Evolutionary conservation across 2,113 vertebrate species (phyloP).

Genomic region (Corythornis cristatus): DNA sequence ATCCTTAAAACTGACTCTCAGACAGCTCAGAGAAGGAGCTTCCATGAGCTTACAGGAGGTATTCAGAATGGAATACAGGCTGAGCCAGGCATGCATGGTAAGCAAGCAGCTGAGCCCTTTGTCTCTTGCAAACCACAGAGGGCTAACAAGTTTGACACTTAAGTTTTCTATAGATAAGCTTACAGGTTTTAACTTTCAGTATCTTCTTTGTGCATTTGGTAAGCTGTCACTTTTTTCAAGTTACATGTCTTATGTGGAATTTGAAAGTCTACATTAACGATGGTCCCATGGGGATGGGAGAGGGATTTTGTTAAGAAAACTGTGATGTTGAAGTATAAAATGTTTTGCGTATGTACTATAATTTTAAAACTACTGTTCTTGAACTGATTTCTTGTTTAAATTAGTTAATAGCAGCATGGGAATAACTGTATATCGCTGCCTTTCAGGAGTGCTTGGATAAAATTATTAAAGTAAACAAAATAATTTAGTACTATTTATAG

Average conservation of each 20-base stretch:
- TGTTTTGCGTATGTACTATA: not conserved
- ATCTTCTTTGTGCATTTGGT: not conserved
- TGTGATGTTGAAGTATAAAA: not conserved
- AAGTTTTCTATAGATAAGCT: not conserved
- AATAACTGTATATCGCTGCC: not conserved
- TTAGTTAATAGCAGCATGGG: not conserved
- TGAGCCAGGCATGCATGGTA: slow-evolving; percentile 93
- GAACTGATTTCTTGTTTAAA: not conserved
- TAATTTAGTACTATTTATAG: not conserved
- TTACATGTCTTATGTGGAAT: not conserved
- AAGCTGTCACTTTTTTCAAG: not conserved
- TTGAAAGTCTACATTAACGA: not conserved
- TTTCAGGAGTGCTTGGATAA: not conserved
- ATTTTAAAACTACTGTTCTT: not conserved
- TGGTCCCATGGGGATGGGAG: not conserved
- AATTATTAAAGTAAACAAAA: not conserved
- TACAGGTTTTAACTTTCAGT: not conserved
- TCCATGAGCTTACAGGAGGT: slow-evolving; percentile 86
- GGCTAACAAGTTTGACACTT: not conserved
- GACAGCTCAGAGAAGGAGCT: slow-evolving; percentile 85
- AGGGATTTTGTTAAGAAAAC: not conserved
- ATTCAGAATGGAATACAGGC: slow-evolving; percentile 90
- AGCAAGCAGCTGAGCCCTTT: not conserved
- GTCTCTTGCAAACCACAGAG: not conserved
- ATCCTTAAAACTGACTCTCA: slow-evolving; percentile 89